Conservation (phyloP, 2,797 vertebrate genomes). For the Vultur gryphus region DNA sequence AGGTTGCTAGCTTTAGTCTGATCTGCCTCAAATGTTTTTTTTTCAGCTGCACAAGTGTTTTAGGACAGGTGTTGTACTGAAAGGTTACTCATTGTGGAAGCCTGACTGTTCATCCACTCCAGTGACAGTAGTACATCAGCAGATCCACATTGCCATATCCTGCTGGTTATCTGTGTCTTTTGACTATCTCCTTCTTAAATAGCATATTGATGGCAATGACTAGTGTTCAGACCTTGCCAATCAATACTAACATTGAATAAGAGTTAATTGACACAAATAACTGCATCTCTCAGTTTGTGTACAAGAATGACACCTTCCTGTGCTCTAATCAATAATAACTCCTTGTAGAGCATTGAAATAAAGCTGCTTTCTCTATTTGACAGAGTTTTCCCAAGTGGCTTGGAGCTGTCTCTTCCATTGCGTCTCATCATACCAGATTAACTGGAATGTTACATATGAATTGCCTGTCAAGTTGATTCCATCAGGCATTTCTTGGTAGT, state of each 20-base stretch:
- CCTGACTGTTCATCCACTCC: constrained; percentile 23
- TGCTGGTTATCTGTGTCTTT: constrained; percentile 49
- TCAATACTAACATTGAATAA: constrained; percentile 80
- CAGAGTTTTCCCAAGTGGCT: constrained; percentile 72
- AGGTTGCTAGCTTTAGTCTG: constrained; percentile 50
- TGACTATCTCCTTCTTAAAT: constrained; percentile 76
- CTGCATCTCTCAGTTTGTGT: constrained; percentile 69
- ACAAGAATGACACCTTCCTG: constrained; percentile 76
- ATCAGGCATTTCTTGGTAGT: constrained; percentile 75
- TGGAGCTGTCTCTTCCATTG: constrained; percentile 76
- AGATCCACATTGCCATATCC: constrained; percentile 63
- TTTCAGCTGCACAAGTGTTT: not conserved
- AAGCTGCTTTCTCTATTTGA: constrained; percentile 71
- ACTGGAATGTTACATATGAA: constrained; percentile 84
- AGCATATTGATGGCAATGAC: constrained; percentile 81
- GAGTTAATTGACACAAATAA: constrained; percentile 82
- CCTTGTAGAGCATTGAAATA: constrained; percentile 64
- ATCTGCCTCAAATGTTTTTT: constrained; percentile 25
- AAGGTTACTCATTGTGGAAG: constrained; percentile 37
- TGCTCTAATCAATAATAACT: constrained; percentile 82
- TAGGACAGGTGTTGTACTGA: constrained; percentile 1
- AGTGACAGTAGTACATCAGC: constrained; percentile 22
- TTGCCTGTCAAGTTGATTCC: constrained; percentile 85
- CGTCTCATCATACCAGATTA: constrained; percentile 77
- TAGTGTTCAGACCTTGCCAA: constrained; percentile 80